Evolutionary conservation across 2,797 vertebrate species (phyloP).

Genomic region (Gymnopithys bicolor): DNA sequence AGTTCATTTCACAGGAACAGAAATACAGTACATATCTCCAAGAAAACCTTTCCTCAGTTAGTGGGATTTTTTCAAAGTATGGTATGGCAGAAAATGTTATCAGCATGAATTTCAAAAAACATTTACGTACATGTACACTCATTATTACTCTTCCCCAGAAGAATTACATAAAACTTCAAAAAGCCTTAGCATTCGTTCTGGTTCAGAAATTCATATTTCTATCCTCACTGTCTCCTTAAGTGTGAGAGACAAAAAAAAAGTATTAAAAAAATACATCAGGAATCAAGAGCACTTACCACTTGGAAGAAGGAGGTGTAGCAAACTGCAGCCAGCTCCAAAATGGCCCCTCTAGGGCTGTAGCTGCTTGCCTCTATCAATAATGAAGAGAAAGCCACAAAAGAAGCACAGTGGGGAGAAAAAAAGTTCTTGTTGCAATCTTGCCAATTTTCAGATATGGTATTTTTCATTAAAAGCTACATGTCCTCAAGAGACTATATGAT

Average conservation of each 20-base stretch:
- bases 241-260: background rate
- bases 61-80: background rate
- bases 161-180: background rate
- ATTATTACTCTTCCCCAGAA: background rate
- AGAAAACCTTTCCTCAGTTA: background rate
- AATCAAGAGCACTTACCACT: constrained; percentile 6
- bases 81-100: background rate
- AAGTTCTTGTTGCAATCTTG: background rate
- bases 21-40: background rate
- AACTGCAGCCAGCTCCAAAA: background rate
- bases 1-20: background rate
- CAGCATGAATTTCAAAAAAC: background rate
- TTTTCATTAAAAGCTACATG: background rate
- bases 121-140: background rate
- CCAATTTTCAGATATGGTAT: background rate
- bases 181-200: background rate
- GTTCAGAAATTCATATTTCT: background rate
- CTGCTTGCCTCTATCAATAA: background rate
- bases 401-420: background rate
- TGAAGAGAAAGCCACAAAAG: background rate
- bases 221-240: background rate
- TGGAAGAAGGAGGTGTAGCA: background rate
- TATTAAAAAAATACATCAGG: background rate
- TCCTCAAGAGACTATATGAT: background rate
- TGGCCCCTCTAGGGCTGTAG: background rate